These are phyloP conservation scores for Sisor rabdophorus DNA, from an alignment of 2,113 vertebrate species.

Conservation along the genomic window DNA sequence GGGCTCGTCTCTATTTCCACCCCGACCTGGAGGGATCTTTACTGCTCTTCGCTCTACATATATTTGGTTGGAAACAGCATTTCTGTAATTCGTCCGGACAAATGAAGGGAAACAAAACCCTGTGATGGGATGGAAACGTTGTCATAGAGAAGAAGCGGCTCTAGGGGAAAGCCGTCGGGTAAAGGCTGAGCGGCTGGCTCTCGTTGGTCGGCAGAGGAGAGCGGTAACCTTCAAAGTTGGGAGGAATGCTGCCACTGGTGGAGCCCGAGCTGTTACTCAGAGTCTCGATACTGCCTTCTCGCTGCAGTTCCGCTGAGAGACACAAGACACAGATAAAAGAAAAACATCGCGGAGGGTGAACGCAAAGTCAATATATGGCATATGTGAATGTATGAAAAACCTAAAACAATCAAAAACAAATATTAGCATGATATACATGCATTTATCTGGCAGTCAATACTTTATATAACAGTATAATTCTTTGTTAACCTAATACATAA, in stretches of 20 bases:
- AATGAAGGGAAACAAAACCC: constrained; percentile 16
- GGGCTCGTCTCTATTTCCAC: constrained; percentile 5
- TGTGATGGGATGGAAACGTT: constrained; percentile 10
- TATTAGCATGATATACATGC: too few species aligned
- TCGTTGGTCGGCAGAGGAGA: constrained; percentile 94
- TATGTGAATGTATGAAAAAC: too few species aligned
- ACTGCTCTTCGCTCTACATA: constrained; percentile 14
- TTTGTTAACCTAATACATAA: background rate
- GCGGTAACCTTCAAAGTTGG: constrained; percentile 92
- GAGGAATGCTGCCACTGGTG: constrained; percentile 95
- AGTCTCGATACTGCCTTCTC: constrained; percentile 98
- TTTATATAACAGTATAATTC: background rate
- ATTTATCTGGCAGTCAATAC: background rate
- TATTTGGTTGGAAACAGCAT: constrained; percentile 23
- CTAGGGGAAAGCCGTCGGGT: constrained; percentile 86
- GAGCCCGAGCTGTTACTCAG: constrained; percentile 98
- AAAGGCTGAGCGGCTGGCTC: constrained; percentile 94
- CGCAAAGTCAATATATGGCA: background rate
- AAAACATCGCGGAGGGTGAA: constrained; percentile 1
- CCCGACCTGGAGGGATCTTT: constrained; percentile 12
- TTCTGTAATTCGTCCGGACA: background rate
- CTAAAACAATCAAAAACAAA: too few species aligned
- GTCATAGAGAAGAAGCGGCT: background rate
- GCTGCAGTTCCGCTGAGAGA: constrained; percentile 82
- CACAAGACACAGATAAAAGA: constrained; percentile 1